phyloP scores from a whole-genome alignment of 2,113 vertebrate species.

The Lasiurus borealis region DNA sequence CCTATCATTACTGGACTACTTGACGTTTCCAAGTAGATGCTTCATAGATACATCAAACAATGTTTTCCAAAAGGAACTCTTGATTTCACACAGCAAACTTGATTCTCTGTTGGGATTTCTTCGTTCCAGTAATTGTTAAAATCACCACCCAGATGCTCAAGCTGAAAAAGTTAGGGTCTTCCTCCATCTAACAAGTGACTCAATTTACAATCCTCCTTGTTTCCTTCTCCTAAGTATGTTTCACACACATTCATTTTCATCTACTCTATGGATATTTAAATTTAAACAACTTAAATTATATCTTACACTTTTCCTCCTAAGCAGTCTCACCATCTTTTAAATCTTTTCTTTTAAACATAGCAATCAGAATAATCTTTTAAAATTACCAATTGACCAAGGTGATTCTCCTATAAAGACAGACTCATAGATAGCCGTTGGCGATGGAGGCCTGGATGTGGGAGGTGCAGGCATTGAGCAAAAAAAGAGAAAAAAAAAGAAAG shows the following conservation, averaged over 20 bases:
- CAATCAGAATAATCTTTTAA: neutral
- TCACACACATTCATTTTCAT: neutral
- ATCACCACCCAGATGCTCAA: neutral
- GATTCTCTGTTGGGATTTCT: neutral
- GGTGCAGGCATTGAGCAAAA: neutral
- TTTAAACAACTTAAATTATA: neutral
- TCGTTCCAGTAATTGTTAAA: neutral
- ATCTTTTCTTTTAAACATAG: neutral
- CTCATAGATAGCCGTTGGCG: neutral
- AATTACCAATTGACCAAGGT: neutral
- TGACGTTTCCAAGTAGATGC: slow-evolving; percentile 65
- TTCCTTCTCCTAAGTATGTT: neutral
- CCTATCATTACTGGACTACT: neutral
- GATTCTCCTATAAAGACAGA: neutral
- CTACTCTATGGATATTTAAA: neutral
- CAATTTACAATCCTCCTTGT: neutral
- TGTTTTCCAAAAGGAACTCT: slow-evolving; percentile 48
- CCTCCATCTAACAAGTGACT: neutral
- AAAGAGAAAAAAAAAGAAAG: too few species aligned
- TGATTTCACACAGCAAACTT: slow-evolving; percentile 12
- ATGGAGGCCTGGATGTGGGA: neutral
- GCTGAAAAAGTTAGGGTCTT: neutral
- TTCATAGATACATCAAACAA: slow-evolving; percentile 52
- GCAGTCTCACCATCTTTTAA: neutral
- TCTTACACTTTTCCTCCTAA: neutral